These are phyloP conservation scores for Synanceia verrucosa DNA, from an alignment of 2,797 vertebrate genomes.

Conservation along the genomic window DNA sequence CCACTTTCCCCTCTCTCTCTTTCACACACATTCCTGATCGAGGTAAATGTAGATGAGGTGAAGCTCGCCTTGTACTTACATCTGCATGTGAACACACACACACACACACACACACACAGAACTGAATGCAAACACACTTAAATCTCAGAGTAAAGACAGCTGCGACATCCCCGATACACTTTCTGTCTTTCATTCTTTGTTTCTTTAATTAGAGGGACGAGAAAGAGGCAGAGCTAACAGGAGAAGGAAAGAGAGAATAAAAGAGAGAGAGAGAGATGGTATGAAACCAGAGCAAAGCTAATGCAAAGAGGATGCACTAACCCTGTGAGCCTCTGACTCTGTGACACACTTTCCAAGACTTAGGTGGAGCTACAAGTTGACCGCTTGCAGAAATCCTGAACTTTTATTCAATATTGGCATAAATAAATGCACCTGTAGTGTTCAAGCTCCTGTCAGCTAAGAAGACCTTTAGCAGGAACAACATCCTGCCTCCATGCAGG, in stretches of 20 bases:
- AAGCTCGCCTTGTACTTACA: slow-evolving; percentile 1
- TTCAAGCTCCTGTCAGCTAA: neutral
- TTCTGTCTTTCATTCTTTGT: slow-evolving; percentile 41
- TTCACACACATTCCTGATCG: neutral
- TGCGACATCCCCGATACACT: slow-evolving; percentile 27
- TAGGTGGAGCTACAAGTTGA: neutral
- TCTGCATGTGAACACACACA: slow-evolving; percentile 15
- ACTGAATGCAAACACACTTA: slow-evolving; percentile 12
- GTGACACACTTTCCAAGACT: neutral
- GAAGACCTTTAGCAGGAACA: neutral
- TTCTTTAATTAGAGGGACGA: slow-evolving; percentile 52
- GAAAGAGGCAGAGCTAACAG: slow-evolving; percentile 15
- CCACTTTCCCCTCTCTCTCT: neutral
- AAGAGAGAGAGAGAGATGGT: neutral
- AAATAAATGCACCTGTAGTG: neutral
- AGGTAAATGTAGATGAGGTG: slow-evolving; percentile 1
- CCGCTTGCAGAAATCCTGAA: neutral
- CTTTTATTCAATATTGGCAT: neutral
- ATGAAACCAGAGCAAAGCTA: slow-evolving; percentile 10
- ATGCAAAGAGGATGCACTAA: neutral
- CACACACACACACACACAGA: slow-evolving; percentile 5
- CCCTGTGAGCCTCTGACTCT: neutral
- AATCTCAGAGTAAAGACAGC: slow-evolving; percentile 40
- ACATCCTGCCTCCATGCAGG: neutral
- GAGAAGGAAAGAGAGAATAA: slow-evolving; percentile 1